phyloP scores from a whole-genome alignment of 2,113 vertebrate species.

The Lepidothrix coronata region DNA sequence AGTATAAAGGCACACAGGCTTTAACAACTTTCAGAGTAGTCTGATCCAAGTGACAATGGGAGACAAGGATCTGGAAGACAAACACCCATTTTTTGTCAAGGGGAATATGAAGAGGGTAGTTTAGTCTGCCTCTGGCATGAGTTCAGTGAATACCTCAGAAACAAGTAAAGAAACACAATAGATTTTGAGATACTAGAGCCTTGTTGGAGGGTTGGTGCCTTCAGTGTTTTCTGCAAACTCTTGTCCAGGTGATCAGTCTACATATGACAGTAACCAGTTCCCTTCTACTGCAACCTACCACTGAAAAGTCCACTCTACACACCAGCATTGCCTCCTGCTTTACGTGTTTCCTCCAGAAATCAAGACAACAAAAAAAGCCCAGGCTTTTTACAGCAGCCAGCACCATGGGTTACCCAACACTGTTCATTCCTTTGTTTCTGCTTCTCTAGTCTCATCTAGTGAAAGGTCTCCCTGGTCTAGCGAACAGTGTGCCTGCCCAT shows the following conservation, averaged over 20 bases:
- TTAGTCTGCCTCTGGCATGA: background rate
- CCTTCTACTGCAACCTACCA: background rate
- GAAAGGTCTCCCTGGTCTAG: background rate
- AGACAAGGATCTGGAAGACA: background rate
- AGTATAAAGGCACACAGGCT: background rate
- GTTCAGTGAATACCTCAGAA: background rate
- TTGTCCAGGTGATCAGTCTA: background rate
- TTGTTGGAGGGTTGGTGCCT: background rate
- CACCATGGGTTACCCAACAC: background rate
- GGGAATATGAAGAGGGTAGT: background rate
- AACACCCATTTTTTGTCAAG: background rate
- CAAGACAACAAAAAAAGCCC: background rate
- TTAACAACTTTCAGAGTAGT: background rate
- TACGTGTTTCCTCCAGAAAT: background rate
- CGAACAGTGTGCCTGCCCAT: background rate
- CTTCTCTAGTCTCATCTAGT: background rate
- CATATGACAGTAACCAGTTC: background rate
- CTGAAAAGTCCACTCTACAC: background rate
- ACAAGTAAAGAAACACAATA: background rate
- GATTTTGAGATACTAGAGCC: background rate
- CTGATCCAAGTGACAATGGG: background rate
- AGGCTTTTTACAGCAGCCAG: background rate
- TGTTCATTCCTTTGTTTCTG: background rate
- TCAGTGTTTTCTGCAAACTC: background rate
- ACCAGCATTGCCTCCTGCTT: background rate